phyloP scores from a whole-genome alignment of 2,113 vertebrate species.

The Catharus bicknelli region DNA sequence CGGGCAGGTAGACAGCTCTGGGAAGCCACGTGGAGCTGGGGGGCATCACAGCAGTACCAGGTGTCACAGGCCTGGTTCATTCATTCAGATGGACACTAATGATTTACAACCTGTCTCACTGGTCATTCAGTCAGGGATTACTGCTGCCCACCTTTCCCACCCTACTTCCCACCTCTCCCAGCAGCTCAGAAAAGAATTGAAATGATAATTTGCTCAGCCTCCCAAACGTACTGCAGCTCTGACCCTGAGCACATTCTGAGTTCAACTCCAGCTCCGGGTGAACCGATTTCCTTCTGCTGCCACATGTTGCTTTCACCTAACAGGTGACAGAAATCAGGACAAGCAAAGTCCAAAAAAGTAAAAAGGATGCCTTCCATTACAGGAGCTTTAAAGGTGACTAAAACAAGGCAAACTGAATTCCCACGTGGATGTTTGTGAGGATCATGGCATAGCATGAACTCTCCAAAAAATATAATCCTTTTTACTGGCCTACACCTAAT shows the following conservation, averaged over 20 bases:
- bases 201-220: background rate
- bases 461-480: background rate
- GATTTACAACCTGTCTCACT: background rate
- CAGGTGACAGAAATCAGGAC: background rate
- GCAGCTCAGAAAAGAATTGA: background rate
- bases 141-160: background rate
- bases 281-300: background rate
- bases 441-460: background rate
- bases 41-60: fast-evolving
- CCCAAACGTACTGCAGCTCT: background rate
- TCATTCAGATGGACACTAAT: background rate
- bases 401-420: background rate
- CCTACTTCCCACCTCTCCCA: background rate
- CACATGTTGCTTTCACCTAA: background rate
- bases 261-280: fast-evolving
- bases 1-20: background rate
- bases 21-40: fast-evolving
- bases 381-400: background rate
- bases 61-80: background rate
- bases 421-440: background rate
- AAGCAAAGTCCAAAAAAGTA: background rate
- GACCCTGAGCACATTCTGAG: background rate
- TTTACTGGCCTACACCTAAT: background rate
- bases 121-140: background rate
- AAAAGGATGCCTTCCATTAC: background rate